Evolutionary conservation across 2,113 vertebrate species (phyloP).

Genomic region (Phodopus roborovskii): DNA sequence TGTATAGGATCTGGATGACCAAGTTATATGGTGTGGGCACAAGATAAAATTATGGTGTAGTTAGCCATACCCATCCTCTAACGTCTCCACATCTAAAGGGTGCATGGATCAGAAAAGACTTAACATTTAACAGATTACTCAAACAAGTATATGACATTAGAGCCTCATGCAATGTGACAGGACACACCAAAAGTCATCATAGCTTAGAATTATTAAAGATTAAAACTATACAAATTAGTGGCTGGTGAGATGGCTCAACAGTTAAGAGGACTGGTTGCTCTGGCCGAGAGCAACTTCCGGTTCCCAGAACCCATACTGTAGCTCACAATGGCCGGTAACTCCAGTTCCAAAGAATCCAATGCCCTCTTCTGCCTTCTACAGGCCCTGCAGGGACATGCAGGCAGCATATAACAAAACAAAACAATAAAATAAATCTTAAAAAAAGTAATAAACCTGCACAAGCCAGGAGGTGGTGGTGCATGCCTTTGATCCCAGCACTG

Average conservation of each 20-base stretch:
- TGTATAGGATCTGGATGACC: not conserved
- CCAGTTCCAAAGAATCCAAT: not conserved
- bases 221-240: not conserved
- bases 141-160: not conserved
- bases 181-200: not conserved
- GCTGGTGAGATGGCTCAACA: not conserved
- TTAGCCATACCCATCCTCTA: not conserved
- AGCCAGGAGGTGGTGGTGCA: not conserved
- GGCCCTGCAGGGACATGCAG: not conserved
- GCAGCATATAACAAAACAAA: not conserved
- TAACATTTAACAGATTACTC: not conserved
- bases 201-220: slow-evolving; percentile 41
- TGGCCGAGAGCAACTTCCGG: not conserved
- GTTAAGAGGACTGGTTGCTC: not conserved
- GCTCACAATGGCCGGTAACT: not conserved
- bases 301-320: not conserved
- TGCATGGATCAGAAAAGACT: not conserved
- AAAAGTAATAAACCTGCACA: not conserved
- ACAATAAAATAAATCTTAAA: not conserved
- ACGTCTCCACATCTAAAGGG: not conserved
- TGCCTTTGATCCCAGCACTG: not conserved
- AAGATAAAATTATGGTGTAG: not conserved
- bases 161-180: not conserved
- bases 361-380: not conserved
- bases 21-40: not conserved